A percentile compares a stretch with the other conserved stretches of the same genome.
These are phyloP conservation scores for Ctenopoma multispine DNA, from an alignment of 2,797 vertebrate genomes.

Conservation along the genomic window DNA sequence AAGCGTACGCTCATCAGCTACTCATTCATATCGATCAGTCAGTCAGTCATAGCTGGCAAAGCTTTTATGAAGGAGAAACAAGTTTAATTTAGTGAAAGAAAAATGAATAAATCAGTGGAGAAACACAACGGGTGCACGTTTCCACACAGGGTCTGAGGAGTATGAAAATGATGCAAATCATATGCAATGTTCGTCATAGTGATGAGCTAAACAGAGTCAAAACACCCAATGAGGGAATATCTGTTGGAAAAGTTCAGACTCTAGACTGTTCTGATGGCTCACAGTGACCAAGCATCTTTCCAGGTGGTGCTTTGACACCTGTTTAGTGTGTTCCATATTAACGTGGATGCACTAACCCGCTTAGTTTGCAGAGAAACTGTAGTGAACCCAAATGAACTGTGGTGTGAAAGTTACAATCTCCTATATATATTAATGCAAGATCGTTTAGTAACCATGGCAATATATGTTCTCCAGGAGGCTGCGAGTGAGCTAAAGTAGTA, in stretches of 20 bases:
- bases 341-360: not conserved
- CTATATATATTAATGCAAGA: too few relatives aligned
- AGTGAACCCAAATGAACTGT: not conserved
- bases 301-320: not conserved
- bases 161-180: too few relatives aligned
- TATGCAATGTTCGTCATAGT: not conserved
- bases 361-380: not conserved
- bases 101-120: not conserved
- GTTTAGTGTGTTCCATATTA: not conserved
- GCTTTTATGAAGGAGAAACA: not conserved
- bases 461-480: too few relatives aligned
- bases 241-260: not conserved
- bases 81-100: constrained; percentile 30
- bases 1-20: not conserved
- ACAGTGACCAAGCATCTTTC: not conserved
- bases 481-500: too few relatives aligned
- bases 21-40: constrained; percentile 24
- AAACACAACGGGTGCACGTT: not conserved
- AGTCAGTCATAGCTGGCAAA: constrained; percentile 10
- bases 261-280: not conserved
- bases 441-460: too few relatives aligned
- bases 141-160: not conserved
- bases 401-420: too few relatives aligned
- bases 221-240: not conserved
- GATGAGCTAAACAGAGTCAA: not conserved